A percentile compares a stretch with the other conserved stretches of the same genome.
Conservation (phyloP, 2,888 invertebrate genomes). For the Hoplodrina ambigua region DNA sequence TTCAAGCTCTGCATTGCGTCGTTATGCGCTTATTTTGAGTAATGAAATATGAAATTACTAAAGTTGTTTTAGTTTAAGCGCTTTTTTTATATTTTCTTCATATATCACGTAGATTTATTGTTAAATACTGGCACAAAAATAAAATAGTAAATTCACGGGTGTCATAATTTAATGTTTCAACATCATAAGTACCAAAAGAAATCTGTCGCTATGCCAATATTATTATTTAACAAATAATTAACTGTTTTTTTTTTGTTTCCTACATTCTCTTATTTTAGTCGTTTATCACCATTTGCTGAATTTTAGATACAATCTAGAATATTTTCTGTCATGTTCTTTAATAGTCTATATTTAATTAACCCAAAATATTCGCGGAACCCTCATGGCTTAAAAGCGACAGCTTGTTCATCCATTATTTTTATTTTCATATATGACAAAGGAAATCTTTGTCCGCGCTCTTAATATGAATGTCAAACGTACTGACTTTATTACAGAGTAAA, state of each 20-base stretch:
- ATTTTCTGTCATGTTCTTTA: no score
- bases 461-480: constrained; percentile 52
- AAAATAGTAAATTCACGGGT: constrained; percentile 37
- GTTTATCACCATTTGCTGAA: not conserved
- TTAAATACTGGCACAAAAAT: constrained; percentile 25
- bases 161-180: constrained; percentile 27
- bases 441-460: constrained; percentile 44
- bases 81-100: constrained; percentile 16
- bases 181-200: not conserved
- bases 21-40: constrained; percentile 43
- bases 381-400: not conserved
- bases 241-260: not conserved
- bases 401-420: constrained; percentile 10
- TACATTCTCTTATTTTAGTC: not conserved
- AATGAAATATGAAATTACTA: constrained; percentile 20
- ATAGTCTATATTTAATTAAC: no score
- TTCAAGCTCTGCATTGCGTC: constrained; percentile 51
- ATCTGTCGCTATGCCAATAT: constrained; percentile 30
- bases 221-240: constrained; percentile 1
- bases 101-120: constrained; percentile 35
- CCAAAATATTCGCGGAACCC: constrained; percentile 37
- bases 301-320: not conserved
- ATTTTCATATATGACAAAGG: constrained; percentile 32
- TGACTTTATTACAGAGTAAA: constrained; percentile 46
- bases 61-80: constrained; percentile 6